Evolutionary conservation across 2,888 invertebrate species (phyloP).

Genomic region (Axea sp.): DNA sequence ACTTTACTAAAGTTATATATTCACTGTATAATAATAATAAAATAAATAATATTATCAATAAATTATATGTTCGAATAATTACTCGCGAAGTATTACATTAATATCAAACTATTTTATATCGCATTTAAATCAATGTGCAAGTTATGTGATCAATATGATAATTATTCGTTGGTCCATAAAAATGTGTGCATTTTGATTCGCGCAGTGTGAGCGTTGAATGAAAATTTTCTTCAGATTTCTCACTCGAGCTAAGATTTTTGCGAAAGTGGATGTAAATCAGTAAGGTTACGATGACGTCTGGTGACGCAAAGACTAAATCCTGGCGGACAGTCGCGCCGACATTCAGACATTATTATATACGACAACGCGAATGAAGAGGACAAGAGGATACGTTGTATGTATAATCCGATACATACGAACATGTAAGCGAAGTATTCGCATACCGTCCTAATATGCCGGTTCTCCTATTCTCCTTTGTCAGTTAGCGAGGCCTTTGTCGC

Average conservation of each 20-base stretch:
- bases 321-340: constrained; percentile 52
- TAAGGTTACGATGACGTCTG: constrained; percentile 72
- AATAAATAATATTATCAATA: too few species aligned
- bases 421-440: constrained; percentile 66
- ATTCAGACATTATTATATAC: constrained; percentile 60
- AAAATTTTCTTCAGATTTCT: too few species aligned
- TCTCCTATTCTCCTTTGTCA: constrained; percentile 73
- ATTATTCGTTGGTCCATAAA: too few species aligned
- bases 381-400: constrained; percentile 56
- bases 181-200: too few species aligned
- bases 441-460: constrained; percentile 78
- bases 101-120: too few species aligned
- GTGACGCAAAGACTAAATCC: constrained; percentile 72
- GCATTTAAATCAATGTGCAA: too few species aligned
- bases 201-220: too few species aligned
- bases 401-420: constrained; percentile 51
- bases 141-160: too few species aligned
- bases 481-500: constrained; percentile 74
- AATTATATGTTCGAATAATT: too few species aligned
- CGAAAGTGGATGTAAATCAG: constrained; percentile 74
- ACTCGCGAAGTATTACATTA: too few species aligned
- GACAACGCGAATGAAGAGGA: constrained; percentile 50
- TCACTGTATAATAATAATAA: too few species aligned
- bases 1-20: too few species aligned
- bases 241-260: constrained; percentile 44